Evolutionary conservation across 2,797 vertebrate species (phyloP).

Genomic region (Momotus momota): DNA sequence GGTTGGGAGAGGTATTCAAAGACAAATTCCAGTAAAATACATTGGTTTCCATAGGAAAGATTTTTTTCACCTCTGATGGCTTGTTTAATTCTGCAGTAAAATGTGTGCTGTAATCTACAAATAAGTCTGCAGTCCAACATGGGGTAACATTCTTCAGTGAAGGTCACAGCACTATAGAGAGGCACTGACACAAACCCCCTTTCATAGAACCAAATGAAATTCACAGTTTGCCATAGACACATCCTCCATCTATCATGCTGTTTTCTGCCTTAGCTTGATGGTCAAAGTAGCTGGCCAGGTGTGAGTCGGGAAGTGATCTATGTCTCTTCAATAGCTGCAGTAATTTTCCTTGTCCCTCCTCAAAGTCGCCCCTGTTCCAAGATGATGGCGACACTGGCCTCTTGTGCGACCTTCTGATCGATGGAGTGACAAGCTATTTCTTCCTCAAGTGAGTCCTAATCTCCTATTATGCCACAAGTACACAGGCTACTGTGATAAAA

Average conservation of each 20-base stretch:
- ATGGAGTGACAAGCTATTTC: conserved; percentile 70
- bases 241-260: conserved; percentile 31
- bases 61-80: not conserved
- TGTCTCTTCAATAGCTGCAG: conserved; percentile 46
- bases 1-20: not conserved
- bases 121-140: not conserved
- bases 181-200: not conserved
- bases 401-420: conserved; percentile 38
- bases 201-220: conserved; percentile 36
- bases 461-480: conserved; percentile 62
- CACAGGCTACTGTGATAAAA: conserved; percentile 61
- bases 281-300: conserved; percentile 51
- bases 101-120: conserved; percentile 21
- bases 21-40: conserved; percentile 4
- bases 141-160: conserved; percentile 13
- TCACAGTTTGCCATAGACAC: conserved; percentile 8
- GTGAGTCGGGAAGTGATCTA: conserved; percentile 28
- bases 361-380: not conserved
- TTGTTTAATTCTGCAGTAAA: conserved; percentile 38
- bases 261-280: conserved; percentile 35
- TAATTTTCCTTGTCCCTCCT: conserved; percentile 56
- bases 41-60: not conserved
- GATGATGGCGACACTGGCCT: not conserved
- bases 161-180: conserved; percentile 10
- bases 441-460: conserved; percentile 69